Evolutionary conservation across 2,888 invertebrate genomes (phyloP).

Genomic region (Psococerastis gibbosa): DNA sequence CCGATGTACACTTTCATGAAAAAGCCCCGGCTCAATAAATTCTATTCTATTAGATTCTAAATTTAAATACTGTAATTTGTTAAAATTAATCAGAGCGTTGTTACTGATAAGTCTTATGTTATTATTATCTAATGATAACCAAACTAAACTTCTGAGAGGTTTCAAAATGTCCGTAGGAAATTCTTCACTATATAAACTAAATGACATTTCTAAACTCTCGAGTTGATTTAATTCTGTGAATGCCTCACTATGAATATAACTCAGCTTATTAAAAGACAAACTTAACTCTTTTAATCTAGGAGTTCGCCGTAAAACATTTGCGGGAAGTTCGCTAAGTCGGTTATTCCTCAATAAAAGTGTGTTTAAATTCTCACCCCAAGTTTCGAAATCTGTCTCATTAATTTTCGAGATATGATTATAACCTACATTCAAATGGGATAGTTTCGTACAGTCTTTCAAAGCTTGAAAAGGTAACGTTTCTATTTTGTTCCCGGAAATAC

Average conservation of each 20-base stretch:
- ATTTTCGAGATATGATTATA: conserved; percentile 62
- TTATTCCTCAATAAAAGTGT: conserved; percentile 71
- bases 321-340: conserved; percentile 47
- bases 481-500: conserved; percentile 64
- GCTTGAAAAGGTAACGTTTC: conserved; percentile 48
- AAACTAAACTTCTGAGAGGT: conserved; percentile 52
- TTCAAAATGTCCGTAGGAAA: conserved; percentile 58
- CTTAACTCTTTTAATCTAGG: conserved; percentile 69
- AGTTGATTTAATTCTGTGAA: conserved; percentile 58
- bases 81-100: conserved; percentile 48
- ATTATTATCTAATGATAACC: conserved; percentile 76
- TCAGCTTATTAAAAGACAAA: conserved; percentile 77
- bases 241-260: conserved; percentile 59
- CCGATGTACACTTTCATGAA: conserved; percentile 47
- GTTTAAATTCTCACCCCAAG: conserved; percentile 60
- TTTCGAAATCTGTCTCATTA: conserved; percentile 51
- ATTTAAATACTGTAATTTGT: conserved; percentile 59
- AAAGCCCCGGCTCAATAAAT: conserved; percentile 44
- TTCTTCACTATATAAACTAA: conserved; percentile 60
- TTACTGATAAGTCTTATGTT: conserved; percentile 54
- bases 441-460: conserved; percentile 48
- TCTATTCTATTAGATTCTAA: conserved; percentile 69
- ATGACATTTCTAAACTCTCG: conserved; percentile 69
- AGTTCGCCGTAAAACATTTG: conserved; percentile 50
- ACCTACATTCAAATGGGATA: conserved; percentile 74